Conservation (phyloP, 30 jellyfish, hydroid and myxozoan genomes). For the Hydractinia symbiolongicarpus region DNA sequence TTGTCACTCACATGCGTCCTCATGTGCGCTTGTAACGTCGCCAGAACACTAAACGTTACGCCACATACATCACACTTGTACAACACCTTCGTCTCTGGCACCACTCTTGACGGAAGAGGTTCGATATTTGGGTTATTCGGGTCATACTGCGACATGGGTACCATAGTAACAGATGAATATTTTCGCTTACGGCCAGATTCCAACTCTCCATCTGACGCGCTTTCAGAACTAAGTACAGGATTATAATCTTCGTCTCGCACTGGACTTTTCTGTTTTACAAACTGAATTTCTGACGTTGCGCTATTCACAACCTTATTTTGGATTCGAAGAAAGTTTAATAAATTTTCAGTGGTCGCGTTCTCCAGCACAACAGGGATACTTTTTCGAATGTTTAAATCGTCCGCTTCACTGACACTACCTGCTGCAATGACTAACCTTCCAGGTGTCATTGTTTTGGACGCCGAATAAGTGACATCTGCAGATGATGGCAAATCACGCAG, state of each 20-base stretch:
- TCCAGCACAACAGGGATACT: not conserved
- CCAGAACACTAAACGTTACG: slow-evolving; percentile 75
- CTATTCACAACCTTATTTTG: not conserved
- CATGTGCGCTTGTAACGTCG: slow-evolving; percentile 77
- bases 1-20: slow-evolving; percentile 54
- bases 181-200: not conserved
- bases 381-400: not conserved
- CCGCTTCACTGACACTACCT: not conserved
- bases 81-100: slow-evolving; percentile 37
- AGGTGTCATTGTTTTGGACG: not conserved
- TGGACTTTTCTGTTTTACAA: not conserved
- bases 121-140: slow-evolving; percentile 2
- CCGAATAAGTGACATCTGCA: not conserved
- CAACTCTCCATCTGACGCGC: not conserved
- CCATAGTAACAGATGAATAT: slow-evolving; percentile 10
- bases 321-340: not conserved
- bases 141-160: not conserved
- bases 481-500: not conserved
- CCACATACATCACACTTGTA: slow-evolving; percentile 60
- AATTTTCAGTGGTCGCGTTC: not conserved
- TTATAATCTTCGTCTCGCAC: too few relatives aligned
- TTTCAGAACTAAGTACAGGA: too few relatives aligned
- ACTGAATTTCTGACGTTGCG: not conserved
- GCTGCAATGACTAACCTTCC: too few relatives aligned
- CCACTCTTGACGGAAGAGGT: not conserved